phyloP scores from a whole-genome alignment of 2,797 vertebrate species.

The Coccyzus lansbergi region DNA sequence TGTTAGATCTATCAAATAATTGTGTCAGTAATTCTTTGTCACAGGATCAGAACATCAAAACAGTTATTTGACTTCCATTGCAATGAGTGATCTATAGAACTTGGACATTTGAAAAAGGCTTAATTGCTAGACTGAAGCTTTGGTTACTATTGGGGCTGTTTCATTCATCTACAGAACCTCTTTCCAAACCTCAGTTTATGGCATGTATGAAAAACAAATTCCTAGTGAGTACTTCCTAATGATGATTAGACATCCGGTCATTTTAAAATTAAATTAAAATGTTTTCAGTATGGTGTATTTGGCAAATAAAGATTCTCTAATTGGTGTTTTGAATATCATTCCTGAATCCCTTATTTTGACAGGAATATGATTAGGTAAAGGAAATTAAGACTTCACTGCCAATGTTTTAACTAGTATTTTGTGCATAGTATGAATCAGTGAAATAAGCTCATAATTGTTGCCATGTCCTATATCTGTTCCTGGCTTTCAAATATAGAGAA shows the following conservation, averaged over 20 bases:
- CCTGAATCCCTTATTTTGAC: not conserved
- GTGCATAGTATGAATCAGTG: conserved; percentile 23
- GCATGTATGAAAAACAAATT: not conserved
- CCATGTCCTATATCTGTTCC: conserved; percentile 10
- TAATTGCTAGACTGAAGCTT: not conserved
- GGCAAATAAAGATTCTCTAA: not conserved
- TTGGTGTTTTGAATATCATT: not conserved
- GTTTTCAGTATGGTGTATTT: not conserved
- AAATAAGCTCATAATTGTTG: conserved; percentile 42
- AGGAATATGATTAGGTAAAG: conserved; percentile 31
- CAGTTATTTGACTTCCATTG: not conserved
- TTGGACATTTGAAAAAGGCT: not conserved
- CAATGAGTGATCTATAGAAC: not conserved
- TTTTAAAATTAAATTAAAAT: not conserved
- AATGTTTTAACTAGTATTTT: conserved; percentile 51
- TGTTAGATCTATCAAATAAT: not conserved
- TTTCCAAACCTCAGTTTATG: not conserved
- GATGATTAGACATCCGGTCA: not conserved
- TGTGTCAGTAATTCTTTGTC: not conserved
- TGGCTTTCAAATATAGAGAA: conserved; percentile 21
- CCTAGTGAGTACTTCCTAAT: not conserved
- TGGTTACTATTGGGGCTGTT: not conserved
- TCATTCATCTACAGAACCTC: not conserved
- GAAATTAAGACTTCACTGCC: conserved; percentile 25
- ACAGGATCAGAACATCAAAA: not conserved